These are phyloP conservation scores for Drosophila punjabiensis DNA, from an alignment of 1,140 invertebrate species.

Conservation along the genomic window DNA sequence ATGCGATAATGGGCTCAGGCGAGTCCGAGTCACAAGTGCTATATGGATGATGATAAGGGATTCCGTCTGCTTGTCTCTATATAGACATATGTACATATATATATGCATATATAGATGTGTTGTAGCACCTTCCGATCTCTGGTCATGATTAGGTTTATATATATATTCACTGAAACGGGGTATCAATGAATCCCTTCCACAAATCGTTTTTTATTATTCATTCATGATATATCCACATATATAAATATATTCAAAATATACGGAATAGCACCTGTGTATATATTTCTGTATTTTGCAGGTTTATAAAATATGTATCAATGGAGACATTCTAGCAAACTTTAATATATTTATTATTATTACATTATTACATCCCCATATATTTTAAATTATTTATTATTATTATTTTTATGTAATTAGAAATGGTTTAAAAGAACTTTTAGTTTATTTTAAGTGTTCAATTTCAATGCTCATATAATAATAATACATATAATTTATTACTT, in stretches of 20 bases:
- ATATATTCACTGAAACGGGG: neutral
- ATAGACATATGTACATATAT: neutral
- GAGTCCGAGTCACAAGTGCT: slow-evolving; percentile 16
- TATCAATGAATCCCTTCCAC: slow-evolving; percentile 12
- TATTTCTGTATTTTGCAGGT: neutral
- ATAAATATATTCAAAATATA: neutral
- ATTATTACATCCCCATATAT: too few relatives aligned
- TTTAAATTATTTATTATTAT: neutral
- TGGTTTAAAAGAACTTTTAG: too few relatives aligned
- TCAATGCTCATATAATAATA: too few relatives aligned
- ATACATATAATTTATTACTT: too few relatives aligned
- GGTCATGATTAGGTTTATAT: neutral
- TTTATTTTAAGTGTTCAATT: too few relatives aligned
- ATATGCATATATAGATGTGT: neutral
- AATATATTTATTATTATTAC: neutral
- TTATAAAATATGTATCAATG: neutral
- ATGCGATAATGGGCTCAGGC: slow-evolving; percentile 19
- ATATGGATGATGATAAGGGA: slow-evolving; percentile 16
- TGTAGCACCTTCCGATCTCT: neutral
- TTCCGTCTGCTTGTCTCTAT: neutral
- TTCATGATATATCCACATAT: neutral
- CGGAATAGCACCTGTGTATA: neutral
- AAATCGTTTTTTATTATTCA: neutral
- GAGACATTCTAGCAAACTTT: neutral
- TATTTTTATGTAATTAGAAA: too few relatives aligned